A percentile compares a stretch with the other conserved stretches of the same genome.
phyloP scores from a whole-genome alignment of 1,140 invertebrate species.

The Vollenhovia emeryi region DNA sequence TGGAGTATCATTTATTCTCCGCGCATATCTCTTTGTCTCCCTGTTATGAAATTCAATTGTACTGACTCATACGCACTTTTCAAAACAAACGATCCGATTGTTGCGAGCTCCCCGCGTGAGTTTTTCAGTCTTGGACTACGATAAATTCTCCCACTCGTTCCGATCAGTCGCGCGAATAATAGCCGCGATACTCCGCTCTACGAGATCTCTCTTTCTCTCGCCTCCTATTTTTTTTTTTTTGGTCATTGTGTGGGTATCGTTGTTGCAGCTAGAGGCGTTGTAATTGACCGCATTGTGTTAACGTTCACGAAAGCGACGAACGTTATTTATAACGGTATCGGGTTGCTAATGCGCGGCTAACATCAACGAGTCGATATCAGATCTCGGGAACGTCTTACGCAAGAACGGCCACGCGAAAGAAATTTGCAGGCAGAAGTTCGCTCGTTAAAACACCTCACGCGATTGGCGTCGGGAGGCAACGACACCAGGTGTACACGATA shows the following conservation, averaged over 20 bases:
- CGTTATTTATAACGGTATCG: slow-evolving; percentile 47
- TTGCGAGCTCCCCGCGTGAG: slow-evolving; percentile 11
- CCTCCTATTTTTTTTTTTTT: neutral
- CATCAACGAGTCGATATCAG: slow-evolving; percentile 27
- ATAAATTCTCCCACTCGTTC: slow-evolving; percentile 48
- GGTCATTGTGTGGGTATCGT: slow-evolving; percentile 13
- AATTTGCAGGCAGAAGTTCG: neutral
- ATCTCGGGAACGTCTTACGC: slow-evolving; percentile 1
- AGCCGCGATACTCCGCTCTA: slow-evolving; percentile 3
- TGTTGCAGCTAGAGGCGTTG: neutral
- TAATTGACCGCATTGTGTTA: slow-evolving; percentile 40
- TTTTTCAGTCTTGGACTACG: slow-evolving; percentile 7
- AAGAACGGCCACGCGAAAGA: slow-evolving; percentile 2
- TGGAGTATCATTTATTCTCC: slow-evolving; percentile 18
- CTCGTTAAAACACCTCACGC: slow-evolving; percentile 4
- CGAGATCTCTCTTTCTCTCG: slow-evolving; percentile 16
- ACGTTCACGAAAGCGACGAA: neutral
- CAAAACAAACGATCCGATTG: slow-evolving; percentile 53
- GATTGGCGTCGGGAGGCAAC: slow-evolving; percentile 27
- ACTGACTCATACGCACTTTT: slow-evolving; percentile 34
- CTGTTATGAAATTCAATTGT: slow-evolving; percentile 47
- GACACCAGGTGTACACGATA: slow-evolving; percentile 29
- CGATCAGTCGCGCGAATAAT: slow-evolving; percentile 30
- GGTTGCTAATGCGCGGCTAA: neutral
- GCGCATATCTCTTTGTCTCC: neutral